Conservation (phyloP, 2,797 vertebrate genomes). For the Tachyglossus aculeatus region DNA sequence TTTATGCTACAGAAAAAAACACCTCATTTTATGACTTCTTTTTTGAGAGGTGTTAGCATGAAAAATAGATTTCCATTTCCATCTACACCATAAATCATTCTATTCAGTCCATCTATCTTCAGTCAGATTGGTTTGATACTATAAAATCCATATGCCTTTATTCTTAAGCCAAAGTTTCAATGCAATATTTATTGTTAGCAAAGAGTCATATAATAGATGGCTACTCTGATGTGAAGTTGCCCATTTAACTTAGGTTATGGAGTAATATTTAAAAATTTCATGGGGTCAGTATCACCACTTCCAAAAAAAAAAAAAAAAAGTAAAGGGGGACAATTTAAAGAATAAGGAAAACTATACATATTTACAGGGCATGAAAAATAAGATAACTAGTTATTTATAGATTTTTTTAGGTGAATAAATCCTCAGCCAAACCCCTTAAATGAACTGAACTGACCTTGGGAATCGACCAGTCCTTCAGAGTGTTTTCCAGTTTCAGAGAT, state of each 20-base stretch:
- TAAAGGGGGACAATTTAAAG: conserved; percentile 27
- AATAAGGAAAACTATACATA: background rate
- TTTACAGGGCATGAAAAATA: too few relatives aligned
- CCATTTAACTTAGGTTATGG: conserved; percentile 24
- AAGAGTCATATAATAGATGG: conserved; percentile 11
- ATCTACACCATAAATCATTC: background rate
- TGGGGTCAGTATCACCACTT: conserved; percentile 21
- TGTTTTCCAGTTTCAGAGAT: too few relatives aligned
- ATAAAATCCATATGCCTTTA: conserved; percentile 19
- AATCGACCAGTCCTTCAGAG: too few relatives aligned
- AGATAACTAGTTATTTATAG: background rate
- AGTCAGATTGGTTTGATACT: background rate
- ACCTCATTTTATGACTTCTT: background rate
- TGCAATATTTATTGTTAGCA: conserved; percentile 37
- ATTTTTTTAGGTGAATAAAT: background rate
- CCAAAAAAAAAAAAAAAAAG: conserved; percentile 24
- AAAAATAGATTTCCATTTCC: conserved; percentile 3
- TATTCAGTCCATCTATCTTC: background rate
- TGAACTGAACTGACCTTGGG: too few relatives aligned
- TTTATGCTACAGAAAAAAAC: conserved; percentile 30
- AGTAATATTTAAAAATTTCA: conserved; percentile 44
- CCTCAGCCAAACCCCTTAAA: too few relatives aligned
- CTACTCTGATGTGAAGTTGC: conserved; percentile 21
- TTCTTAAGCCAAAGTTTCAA: conserved; percentile 23
- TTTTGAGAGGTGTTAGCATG: background rate